phyloP scores from a whole-genome alignment of 2,888 invertebrate genomes.

The Lepidochrysops patricia region DNA sequence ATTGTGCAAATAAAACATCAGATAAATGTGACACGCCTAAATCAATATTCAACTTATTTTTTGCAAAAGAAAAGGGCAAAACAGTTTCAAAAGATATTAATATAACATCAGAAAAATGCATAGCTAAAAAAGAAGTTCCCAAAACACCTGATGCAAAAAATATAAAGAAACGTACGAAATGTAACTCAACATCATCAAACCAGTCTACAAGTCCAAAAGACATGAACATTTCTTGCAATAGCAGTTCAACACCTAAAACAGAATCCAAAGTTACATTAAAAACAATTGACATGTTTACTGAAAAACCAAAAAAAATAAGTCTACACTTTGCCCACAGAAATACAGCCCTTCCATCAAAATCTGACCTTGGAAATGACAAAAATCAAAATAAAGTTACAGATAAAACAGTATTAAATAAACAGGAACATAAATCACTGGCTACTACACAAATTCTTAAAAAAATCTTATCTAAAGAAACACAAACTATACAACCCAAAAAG shows the following conservation, averaged over 20 bases:
- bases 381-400: conserved; percentile 33
- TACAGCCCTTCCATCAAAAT: conserved; percentile 34
- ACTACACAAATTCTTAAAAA: conserved; percentile 42
- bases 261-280: conserved; percentile 51
- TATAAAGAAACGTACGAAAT: conserved; percentile 35
- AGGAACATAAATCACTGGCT: conserved; percentile 31
- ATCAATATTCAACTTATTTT: conserved; percentile 39
- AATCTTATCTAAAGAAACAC: conserved; percentile 38
- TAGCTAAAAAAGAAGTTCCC: conserved; percentile 50
- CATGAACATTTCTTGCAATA: conserved; percentile 29
- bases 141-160: conserved; percentile 37
- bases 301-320: conserved; percentile 42
- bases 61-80: conserved; percentile 34
- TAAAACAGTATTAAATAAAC: conserved; percentile 24
- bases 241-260: conserved; percentile 34
- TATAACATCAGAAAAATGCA: conserved; percentile 52
- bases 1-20: conserved; percentile 34
- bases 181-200: conserved; percentile 39
- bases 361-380: conserved; percentile 29
- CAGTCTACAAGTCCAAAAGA: conserved; percentile 50
- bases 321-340: conserved; percentile 51
- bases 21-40: conserved; percentile 41
- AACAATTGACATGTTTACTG: conserved; percentile 56
- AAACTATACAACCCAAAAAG: conserved; percentile 35
- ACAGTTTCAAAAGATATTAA: conserved; percentile 32